phyloP scores from a whole-genome alignment of 2,113 vertebrate genomes.

The Gadus macrocephalus region DNA sequence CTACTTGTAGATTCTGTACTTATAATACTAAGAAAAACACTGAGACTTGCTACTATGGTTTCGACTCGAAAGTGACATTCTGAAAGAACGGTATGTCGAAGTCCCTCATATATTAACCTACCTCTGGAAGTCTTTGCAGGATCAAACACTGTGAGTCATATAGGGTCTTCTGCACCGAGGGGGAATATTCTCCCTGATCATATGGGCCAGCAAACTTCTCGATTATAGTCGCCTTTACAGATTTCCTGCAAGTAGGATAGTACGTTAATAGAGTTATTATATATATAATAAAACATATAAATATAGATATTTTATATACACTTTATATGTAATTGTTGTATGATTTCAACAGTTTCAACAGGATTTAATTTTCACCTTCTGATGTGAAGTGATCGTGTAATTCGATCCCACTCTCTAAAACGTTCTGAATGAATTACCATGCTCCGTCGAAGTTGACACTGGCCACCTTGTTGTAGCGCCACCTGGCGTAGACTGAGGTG shows the following conservation, averaged over 20 bases:
- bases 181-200: constrained; percentile 83
- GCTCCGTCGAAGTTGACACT: constrained; percentile 75
- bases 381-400: background rate
- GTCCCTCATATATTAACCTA: constrained; percentile 39
- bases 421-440: constrained; percentile 72
- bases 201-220: constrained; percentile 89
- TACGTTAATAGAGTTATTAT: too few relatives aligned
- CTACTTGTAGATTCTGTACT: too few relatives aligned
- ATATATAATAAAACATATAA: background rate
- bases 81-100: background rate
- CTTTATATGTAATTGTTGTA: too few relatives aligned
- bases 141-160: constrained; percentile 79
- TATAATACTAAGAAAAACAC: too few relatives aligned
- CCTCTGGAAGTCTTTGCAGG: constrained; percentile 79
- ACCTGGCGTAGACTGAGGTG: constrained; percentile 82
- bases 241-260: constrained; percentile 68
- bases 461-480: constrained; percentile 77
- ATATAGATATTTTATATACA: background rate
- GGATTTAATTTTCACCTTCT: background rate
- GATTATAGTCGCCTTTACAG: constrained; percentile 76
- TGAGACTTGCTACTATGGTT: too few relatives aligned
- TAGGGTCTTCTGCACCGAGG: constrained; percentile 94
- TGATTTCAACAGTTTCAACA: background rate
- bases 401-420: background rate
- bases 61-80: too few relatives aligned